Evolutionary conservation across 2,113 vertebrate genomes (phyloP).

Genomic region (Henicopernis longicauda): DNA sequence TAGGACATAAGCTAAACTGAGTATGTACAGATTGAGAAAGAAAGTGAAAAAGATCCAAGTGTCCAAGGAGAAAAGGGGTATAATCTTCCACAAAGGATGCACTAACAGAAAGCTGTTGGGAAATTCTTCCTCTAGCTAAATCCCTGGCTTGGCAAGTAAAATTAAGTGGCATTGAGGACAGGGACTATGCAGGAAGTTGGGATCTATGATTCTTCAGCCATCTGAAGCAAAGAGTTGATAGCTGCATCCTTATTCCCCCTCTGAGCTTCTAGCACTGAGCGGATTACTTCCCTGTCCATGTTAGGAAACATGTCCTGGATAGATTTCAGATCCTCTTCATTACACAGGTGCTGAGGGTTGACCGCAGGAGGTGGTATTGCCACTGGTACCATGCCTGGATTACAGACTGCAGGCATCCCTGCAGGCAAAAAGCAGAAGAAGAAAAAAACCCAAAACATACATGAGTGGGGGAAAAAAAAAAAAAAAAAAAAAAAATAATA

Average conservation of each 20-base stretch:
- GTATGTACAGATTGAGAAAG: not conserved
- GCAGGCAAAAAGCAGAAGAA: not conserved
- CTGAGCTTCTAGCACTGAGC: slow-evolving; percentile 93
- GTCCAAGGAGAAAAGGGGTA: not conserved
- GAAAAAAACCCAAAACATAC: not conserved
- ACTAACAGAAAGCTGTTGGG: slow-evolving; percentile 36
- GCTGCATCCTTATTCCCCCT: slow-evolving; percentile 90
- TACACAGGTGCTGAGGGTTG: slow-evolving; percentile 77
- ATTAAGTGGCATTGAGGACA: not conserved
- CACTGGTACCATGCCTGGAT: slow-evolving; percentile 88
- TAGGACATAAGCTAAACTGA: not conserved
- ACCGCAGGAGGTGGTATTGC: slow-evolving; percentile 77
- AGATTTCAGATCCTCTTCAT: slow-evolving; percentile 89
- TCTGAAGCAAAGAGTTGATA: slow-evolving; percentile 96
- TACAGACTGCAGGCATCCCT: slow-evolving; percentile 90
- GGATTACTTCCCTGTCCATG: slow-evolving; percentile 92
- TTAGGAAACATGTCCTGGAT: slow-evolving; percentile 98
- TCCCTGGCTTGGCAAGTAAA: slow-evolving; percentile 64
- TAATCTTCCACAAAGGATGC: slow-evolving; percentile 1
- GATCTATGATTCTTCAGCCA: slow-evolving; percentile 90
- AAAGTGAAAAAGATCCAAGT: slow-evolving; percentile 1
- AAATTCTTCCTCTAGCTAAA: slow-evolving; percentile 66
- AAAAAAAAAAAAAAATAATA: not conserved
- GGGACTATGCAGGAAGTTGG: not conserved
- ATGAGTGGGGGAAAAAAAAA: not conserved